Evolutionary conservation across 2,797 vertebrate species (phyloP).

Genomic region (Dendrocincla tyrannina): DNA sequence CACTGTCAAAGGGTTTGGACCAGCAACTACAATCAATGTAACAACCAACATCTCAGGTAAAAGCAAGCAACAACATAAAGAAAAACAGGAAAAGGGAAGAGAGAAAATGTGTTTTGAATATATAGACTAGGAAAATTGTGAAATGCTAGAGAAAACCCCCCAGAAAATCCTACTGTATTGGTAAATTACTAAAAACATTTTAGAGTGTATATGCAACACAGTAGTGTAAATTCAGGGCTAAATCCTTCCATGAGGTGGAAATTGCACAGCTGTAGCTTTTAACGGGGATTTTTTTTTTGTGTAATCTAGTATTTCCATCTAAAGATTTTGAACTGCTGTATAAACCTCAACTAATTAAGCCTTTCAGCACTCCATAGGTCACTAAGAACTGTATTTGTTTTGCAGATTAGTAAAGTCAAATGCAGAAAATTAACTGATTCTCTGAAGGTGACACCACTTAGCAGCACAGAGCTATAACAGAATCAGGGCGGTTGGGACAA

Average conservation of each 20-base stretch:
- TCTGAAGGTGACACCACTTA: neutral
- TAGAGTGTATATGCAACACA: neutral
- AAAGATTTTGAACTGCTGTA: neutral
- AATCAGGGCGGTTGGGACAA: neutral
- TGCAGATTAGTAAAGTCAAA: constrained; percentile 1
- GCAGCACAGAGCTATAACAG: neutral
- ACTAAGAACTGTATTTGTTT: neutral
- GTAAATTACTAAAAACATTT: neutral
- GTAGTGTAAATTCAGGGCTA: neutral
- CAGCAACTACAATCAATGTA: constrained; percentile 89
- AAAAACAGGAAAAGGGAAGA: neutral
- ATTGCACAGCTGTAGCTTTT: neutral
- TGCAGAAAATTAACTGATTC: neutral
- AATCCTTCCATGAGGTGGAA: neutral
- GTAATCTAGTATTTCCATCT: neutral
- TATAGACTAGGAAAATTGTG: neutral
- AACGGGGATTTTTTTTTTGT: neutral
- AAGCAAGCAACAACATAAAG: neutral
- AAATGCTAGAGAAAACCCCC: neutral
- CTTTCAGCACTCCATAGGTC: neutral
- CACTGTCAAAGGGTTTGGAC: constrained; percentile 93
- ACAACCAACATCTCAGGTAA: constrained; percentile 99
- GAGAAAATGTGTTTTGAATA: neutral
- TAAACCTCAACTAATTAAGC: constrained; percentile 5
- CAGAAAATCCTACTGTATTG: neutral